Base-by-base conservation (phyloP, 2,797 vertebrate genomes). In the Centropyge bicolor region DNA sequence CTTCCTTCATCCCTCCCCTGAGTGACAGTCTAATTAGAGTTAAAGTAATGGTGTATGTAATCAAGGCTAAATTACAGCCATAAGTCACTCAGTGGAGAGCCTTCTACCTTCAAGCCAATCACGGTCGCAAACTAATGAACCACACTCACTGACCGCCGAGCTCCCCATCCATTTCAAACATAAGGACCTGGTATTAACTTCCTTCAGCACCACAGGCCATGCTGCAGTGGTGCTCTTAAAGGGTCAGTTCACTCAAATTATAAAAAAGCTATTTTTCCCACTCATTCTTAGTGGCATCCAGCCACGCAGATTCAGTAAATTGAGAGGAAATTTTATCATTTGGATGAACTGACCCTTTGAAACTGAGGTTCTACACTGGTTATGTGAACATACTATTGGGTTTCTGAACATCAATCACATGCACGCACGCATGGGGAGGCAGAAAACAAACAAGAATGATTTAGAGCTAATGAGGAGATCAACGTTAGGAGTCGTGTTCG, bases 1-100 rank as follows among this genome's bases (percentile, higher is more conserved):
- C 71, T 62, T 76, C 70, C 20, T 20, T 83, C 82, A 69, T 24
- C 36, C 68, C 66, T n/a, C 27, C 66, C 2, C 72, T 84, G 85
- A 86, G 72, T 92, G 92, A 92, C 89, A 84, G 74, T 60, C 86
- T 85, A 91, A 92, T 92, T 91, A 92, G 80, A 81, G 77, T 40
- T 81, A 85, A 91, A 93, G 76, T 92, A 91, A 92, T 89, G 88
- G 88, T 64, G 74, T 82, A 78, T 84, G 85, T 93, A 88, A 92
- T 93, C 86, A 89, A 80, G 80, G 73, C 86, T 83, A 91, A 91
- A 94, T 93, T 91, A 92, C 79, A 84, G 84, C 86, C 86, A 91
- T 93, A 90, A 89, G 71, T 94, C 94, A 91, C 83, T 71, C 67
- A 56, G 76, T 31, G 51, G 80, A 70, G 57, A 61, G 76, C 68